Evolutionary conservation across 2,113 vertebrate species (phyloP).

Genomic region (Sylvia atricapilla): DNA sequence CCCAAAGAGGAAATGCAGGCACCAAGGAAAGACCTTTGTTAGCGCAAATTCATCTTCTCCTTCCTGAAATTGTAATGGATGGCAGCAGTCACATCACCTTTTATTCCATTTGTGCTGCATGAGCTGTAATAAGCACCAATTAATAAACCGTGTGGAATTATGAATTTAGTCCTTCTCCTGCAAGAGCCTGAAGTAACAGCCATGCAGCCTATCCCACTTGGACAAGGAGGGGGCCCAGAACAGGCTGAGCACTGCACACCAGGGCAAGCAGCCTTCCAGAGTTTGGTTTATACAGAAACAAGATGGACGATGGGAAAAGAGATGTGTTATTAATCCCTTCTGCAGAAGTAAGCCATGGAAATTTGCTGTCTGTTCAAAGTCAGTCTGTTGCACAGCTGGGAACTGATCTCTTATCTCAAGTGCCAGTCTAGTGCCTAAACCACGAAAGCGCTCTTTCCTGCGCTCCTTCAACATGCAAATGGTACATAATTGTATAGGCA

Average conservation of each 20-base stretch:
- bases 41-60: neutral
- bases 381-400: conserved; percentile 49
- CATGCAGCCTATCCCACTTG: neutral
- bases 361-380: conserved; percentile 33
- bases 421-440: conserved; percentile 61
- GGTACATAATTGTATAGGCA: conserved; percentile 40
- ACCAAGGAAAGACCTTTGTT: neutral
- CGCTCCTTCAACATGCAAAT: neutral
- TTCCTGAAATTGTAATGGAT: neutral
- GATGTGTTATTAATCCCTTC: conserved; percentile 2
- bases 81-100: neutral
- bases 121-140: neutral
- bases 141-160: neutral
- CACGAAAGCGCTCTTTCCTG: neutral
- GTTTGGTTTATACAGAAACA: neutral
- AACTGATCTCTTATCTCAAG: conserved; percentile 55
- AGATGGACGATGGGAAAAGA: neutral
- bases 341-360: neutral
- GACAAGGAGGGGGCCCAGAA: neutral
- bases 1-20: neutral
- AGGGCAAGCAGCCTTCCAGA: neutral
- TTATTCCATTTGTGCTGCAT: neutral
- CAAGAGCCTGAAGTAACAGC: neutral
- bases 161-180: neutral
- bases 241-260: accelerated